Evolutionary conservation across 2,113 vertebrate species (phyloP).

Genomic region (Brachyhypopomus gauderio): DNA sequence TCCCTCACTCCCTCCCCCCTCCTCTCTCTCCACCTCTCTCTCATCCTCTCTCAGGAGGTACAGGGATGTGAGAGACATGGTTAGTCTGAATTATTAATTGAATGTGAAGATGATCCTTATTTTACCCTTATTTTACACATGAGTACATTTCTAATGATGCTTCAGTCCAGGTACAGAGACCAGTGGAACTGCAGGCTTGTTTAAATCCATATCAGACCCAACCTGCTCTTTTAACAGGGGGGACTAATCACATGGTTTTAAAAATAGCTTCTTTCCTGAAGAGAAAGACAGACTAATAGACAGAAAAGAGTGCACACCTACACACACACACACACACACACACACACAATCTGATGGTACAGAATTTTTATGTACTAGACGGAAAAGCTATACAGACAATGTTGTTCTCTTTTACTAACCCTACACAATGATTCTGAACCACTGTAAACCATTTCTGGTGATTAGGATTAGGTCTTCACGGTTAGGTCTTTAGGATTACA

Average conservation of each 20-base stretch:
- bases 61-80: too few relatives aligned
- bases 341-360: constrained; percentile 9
- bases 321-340: too few relatives aligned
- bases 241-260: constrained; percentile 25
- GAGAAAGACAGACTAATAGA: background rate
- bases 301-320: too few relatives aligned
- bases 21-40: too few relatives aligned
- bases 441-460: too few relatives aligned
- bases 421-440: background rate
- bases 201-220: background rate
- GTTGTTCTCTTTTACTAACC: background rate
- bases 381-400: background rate
- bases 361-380: background rate
- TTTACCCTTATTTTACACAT: background rate
- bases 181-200: background rate
- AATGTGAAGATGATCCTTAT: too few relatives aligned
- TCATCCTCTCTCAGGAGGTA: too few relatives aligned
- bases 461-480: background rate
- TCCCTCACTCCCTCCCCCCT: too few relatives aligned
- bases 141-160: background rate
- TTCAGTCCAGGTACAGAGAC: background rate
- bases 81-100: too few relatives aligned
- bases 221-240: constrained; percentile 27
- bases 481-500: too few relatives aligned
- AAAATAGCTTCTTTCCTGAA: constrained; percentile 31